These are phyloP conservation scores for Arbacia lixula DNA, from an alignment of 53 echinoderm and acorn worm species.

Conservation along the genomic window DNA sequence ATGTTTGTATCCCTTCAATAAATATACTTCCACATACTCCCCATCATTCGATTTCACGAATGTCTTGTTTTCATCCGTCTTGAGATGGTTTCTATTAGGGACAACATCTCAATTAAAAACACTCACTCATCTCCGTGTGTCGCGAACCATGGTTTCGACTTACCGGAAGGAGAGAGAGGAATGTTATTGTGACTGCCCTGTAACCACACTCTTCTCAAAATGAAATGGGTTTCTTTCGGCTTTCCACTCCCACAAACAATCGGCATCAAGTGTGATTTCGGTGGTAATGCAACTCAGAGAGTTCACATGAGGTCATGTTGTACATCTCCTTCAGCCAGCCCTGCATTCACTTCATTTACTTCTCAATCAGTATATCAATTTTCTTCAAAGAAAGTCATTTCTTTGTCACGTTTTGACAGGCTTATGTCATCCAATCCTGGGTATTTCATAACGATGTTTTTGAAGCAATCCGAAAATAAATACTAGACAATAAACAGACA, in stretches of 20 bases:
- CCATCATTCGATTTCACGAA: too few species aligned
- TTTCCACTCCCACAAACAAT: constrained; percentile 21
- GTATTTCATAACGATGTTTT: too few species aligned
- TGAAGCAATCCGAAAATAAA: too few species aligned
- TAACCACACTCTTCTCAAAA: constrained; percentile 18
- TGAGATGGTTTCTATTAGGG: constrained; percentile 33
- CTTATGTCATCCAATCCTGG: too few species aligned
- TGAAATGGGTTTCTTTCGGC: constrained; percentile 35
- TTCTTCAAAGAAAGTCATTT: too few species aligned
- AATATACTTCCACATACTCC: too few species aligned
- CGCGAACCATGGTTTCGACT: constrained; percentile 19
- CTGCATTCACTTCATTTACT: too few species aligned
- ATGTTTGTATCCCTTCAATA: too few species aligned
- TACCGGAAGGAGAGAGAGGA: constrained; percentile 41
- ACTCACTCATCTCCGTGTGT: constrained; percentile 20
- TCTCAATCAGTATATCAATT: too few species aligned
- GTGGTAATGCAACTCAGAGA: neutral
- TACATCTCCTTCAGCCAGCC: too few species aligned
- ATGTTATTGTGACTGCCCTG: constrained; percentile 27
- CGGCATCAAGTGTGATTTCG: constrained; percentile 25
- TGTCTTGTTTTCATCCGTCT: constrained; percentile 4
- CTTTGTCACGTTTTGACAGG: too few species aligned
- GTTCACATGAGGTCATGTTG: constrained; percentile 10
- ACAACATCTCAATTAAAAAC: constrained; percentile 51
- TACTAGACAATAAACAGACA: too few species aligned